These are phyloP conservation scores for Masticophis lateralis DNA, from an alignment of 2,797 vertebrate species.

Conservation along the genomic window DNA sequence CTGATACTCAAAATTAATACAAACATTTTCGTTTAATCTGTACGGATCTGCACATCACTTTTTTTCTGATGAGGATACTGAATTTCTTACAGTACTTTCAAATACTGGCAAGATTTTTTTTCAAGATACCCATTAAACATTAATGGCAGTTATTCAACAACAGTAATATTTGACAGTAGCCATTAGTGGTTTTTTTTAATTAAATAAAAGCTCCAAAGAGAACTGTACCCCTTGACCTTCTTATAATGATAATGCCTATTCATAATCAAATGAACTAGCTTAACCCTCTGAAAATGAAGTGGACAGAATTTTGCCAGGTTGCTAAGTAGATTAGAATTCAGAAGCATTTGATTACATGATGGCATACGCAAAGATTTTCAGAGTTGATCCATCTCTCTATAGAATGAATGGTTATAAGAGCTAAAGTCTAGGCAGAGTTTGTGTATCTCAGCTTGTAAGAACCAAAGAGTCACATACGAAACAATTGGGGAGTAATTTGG, in stretches of 20 bases:
- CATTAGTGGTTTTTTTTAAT: constrained; percentile 23
- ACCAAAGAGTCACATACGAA: not conserved
- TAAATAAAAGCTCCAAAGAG: constrained; percentile 26
- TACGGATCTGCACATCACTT: not conserved
- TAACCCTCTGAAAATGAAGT: constrained; percentile 12
- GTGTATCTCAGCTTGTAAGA: not conserved
- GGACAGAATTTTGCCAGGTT: constrained; percentile 7
- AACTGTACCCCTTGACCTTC: constrained; percentile 11
- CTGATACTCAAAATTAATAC: not conserved
- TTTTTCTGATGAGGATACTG: not conserved
- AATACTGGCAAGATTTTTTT: not conserved
- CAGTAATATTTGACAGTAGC: constrained; percentile 32
- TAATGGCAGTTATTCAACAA: constrained; percentile 32
- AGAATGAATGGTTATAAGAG: not conserved
- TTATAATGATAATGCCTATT: constrained; percentile 11
- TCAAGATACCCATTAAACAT: constrained; percentile 26
- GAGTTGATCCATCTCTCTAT: not conserved
- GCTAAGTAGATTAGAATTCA: not conserved
- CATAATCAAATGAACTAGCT: constrained; percentile 23
- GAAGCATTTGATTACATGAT: not conserved
- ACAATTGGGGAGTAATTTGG: not conserved
- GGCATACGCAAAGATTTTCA: not conserved
- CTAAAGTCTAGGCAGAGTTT: not conserved
- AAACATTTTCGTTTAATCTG: not conserved
- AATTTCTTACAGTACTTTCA: constrained; percentile 15